These are phyloP conservation scores for Urocitellus parryii DNA, from an alignment of 2,113 vertebrate genomes.

Conservation along the genomic window DNA sequence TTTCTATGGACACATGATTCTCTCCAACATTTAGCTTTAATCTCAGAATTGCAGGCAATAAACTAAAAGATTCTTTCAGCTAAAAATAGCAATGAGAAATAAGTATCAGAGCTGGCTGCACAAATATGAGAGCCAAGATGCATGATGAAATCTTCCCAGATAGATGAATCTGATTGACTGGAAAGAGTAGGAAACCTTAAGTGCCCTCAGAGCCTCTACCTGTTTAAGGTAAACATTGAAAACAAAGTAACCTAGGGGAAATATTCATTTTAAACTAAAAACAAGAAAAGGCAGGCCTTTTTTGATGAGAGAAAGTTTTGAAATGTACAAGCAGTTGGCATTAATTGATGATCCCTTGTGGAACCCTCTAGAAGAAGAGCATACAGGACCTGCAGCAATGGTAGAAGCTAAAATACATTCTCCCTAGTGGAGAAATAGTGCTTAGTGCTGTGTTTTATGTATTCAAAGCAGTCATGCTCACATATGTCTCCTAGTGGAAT, in stretches of 20 bases:
- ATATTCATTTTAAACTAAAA: constrained; percentile 24
- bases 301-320: constrained; percentile 17
- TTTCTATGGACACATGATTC: neutral
- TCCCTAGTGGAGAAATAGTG: neutral
- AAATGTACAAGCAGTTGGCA: neutral
- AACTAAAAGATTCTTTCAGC: neutral
- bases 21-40: neutral
- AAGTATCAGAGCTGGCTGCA: neutral
- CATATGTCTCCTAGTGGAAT: neutral
- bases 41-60: neutral
- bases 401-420: neutral
- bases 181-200: neutral
- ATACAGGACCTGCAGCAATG: neutral
- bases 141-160: rapidly evolving
- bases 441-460: neutral
- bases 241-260: neutral
- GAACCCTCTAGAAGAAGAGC: neutral
- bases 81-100: constrained; percentile 18
- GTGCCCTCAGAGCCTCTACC: rapidly evolving
- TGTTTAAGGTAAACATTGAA: neutral
- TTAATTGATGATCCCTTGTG: constrained; percentile 49
- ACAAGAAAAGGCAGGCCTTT: neutral
- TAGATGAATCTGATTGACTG: neutral
- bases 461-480: neutral
- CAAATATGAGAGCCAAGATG: neutral